Evolutionary conservation across 2,797 vertebrate species (phyloP).

Genomic region (Naso thynnoides): DNA sequence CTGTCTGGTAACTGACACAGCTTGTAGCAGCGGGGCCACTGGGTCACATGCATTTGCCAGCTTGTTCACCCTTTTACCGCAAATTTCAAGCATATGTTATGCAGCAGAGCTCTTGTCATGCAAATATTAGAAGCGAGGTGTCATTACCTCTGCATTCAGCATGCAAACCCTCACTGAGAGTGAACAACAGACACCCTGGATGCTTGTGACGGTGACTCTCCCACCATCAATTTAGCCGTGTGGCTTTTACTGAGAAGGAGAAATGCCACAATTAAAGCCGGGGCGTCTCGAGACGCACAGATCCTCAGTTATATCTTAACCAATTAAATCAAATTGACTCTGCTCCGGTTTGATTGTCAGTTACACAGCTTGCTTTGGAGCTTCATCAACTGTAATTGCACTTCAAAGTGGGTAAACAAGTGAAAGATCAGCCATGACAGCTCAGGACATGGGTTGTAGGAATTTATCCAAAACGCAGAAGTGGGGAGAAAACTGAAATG

Average conservation of each 20-base stretch:
- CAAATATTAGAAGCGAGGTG: slow-evolving; percentile 19
- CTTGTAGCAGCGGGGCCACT: slow-evolving; percentile 10
- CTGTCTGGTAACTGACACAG: slow-evolving; percentile 40
- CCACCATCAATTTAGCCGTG: slow-evolving; percentile 40
- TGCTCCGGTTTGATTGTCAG: slow-evolving; percentile 69
- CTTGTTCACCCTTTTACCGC: slow-evolving; percentile 31
- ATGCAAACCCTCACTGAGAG: slow-evolving; percentile 9
- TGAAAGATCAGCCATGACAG: slow-evolving; percentile 53
- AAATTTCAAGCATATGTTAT: slow-evolving; percentile 45
- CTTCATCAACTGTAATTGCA: slow-evolving; percentile 72
- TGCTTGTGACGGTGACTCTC: slow-evolving; percentile 22
- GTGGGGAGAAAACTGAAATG: background rate
- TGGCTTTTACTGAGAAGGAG: slow-evolving; percentile 32
- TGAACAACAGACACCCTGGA: slow-evolving; percentile 21
- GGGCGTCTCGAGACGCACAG: slow-evolving; percentile 28
- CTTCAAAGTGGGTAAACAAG: slow-evolving; percentile 64
- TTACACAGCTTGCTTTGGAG: slow-evolving; percentile 66
- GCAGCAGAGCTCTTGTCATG: background rate
- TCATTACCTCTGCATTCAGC: slow-evolving; percentile 3
- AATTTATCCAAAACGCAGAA: slow-evolving; percentile 36
- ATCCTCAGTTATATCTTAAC: slow-evolving; percentile 64
- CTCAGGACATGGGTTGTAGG: slow-evolving; percentile 50
- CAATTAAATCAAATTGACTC: slow-evolving; percentile 76
- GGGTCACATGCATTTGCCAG: slow-evolving; percentile 38
- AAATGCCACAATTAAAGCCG: slow-evolving; percentile 50